Evolutionary conservation across 2,797 vertebrate species (phyloP).

Genomic region (Mareca penelope): DNA sequence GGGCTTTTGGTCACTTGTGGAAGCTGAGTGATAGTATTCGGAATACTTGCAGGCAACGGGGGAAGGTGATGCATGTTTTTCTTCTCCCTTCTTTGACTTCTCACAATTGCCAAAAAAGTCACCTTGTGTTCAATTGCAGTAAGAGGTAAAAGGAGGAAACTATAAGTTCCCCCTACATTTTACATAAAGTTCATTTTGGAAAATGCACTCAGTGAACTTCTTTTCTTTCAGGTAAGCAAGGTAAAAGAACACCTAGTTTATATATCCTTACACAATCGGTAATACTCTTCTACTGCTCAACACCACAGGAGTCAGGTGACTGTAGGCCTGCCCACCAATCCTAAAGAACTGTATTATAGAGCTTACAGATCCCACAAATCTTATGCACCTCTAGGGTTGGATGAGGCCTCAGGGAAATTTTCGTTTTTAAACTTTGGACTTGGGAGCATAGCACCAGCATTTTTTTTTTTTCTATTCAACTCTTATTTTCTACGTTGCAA

Average conservation of each 20-base stretch:
- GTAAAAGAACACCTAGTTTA: neutral
- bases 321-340: neutral
- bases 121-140: neutral
- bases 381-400: neutral
- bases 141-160: neutral
- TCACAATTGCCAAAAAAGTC: neutral
- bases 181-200: neutral
- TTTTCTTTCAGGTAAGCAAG: neutral
- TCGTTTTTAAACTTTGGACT: neutral
- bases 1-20: neutral
- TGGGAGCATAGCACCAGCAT: neutral
- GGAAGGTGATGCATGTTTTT: neutral
- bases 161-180: neutral
- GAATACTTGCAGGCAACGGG: neutral
- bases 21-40: neutral
- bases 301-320: too few species aligned
- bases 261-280: neutral
- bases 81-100: neutral
- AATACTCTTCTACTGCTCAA: neutral
- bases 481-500: neutral
- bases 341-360: neutral
- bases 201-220: neutral
- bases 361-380: neutral
- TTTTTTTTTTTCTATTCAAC: neutral
- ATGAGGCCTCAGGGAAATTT: neutral